A percentile compares a stretch with the other conserved stretches of the same genome.
Conservation (phyloP, 1,140 invertebrate genomes). For the Atta colombica region DNA sequence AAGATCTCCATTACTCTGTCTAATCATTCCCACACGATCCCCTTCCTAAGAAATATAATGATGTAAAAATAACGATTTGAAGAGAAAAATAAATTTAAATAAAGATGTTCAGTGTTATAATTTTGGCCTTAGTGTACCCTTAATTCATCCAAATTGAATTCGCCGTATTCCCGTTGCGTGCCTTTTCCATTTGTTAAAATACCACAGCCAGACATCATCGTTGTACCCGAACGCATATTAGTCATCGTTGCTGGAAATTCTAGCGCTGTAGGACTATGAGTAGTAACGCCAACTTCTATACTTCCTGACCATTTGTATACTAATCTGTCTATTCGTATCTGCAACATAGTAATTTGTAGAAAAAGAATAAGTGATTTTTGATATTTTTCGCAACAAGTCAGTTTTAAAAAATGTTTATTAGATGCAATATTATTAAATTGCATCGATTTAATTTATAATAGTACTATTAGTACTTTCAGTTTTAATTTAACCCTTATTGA, state of each 20-base stretch:
- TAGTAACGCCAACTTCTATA: conserved; percentile 97
- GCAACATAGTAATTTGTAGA: conserved; percentile 15
- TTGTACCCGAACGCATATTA: conserved; percentile 97
- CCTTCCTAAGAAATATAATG: conserved; percentile 89
- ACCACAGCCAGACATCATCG: conserved; percentile 99
- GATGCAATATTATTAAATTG: too few relatives aligned
- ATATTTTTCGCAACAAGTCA: too few relatives aligned
- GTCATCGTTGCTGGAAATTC: conserved; percentile 99
- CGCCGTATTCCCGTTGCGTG: conserved; percentile 96
- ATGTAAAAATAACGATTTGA: conserved; percentile 31
- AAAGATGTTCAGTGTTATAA: background rate
- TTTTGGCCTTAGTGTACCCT: conserved; percentile 86
- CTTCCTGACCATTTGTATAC: conserved; percentile 97
- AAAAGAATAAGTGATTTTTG: background rate
- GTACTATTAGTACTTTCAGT: too few relatives aligned
- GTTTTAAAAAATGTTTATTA: too few relatives aligned
- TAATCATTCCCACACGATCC: conserved; percentile 95
- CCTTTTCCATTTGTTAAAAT: conserved; percentile 98
- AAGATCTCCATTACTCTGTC: conserved; percentile 93
- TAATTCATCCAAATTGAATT: conserved; percentile 97
- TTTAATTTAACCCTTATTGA: too few relatives aligned
- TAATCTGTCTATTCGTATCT: conserved; percentile 95
- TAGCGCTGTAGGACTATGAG: conserved; percentile 95
- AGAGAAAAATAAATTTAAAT: conserved; percentile 24
- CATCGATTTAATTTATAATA: too few relatives aligned